A percentile compares a stretch with the other conserved stretches of the same genome.
Evolutionary conservation across 1,140 invertebrate species (phyloP).

Genomic region (Neelides sp.): DNA sequence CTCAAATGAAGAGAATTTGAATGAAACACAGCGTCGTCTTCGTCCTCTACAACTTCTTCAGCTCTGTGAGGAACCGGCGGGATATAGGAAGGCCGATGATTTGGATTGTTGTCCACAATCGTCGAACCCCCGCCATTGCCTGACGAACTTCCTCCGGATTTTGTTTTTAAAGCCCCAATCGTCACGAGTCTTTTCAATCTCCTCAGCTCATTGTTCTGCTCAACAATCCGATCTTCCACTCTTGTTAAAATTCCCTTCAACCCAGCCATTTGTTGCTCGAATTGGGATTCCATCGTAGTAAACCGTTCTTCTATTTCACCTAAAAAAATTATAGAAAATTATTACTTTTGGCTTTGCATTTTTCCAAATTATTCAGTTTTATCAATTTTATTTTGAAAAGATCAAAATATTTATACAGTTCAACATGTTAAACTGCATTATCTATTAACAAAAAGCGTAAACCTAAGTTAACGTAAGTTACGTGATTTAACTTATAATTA

Average conservation of each 20-base stretch:
- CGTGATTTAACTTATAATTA: too few species aligned
- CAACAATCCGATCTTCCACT: conserved; percentile 35
- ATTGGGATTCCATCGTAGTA: conserved; percentile 32
- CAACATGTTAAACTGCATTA: too few species aligned
- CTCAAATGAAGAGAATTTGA: neutral
- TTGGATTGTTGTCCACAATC: conserved; percentile 9
- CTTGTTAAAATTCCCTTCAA: conserved; percentile 35
- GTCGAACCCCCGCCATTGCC: conserved; percentile 5
- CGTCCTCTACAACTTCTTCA: conserved; percentile 12
- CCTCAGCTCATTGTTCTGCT: conserved; percentile 33
- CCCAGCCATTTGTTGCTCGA: conserved; percentile 34
- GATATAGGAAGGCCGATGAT: conserved; percentile 7
- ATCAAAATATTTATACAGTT: neutral
- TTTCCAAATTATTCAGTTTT: neutral
- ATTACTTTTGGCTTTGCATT: neutral
- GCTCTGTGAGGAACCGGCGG: conserved; percentile 14
- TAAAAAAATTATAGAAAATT: too few species aligned
- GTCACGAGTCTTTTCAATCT: conserved; percentile 11
- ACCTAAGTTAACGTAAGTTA: too few species aligned
- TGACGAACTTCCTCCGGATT: conserved; percentile 3
- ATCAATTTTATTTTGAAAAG: neutral
- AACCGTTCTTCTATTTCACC: conserved; percentile 36
- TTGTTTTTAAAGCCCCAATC: conserved; percentile 5
- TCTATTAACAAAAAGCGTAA: too few species aligned
- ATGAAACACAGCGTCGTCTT: conserved; percentile 6